Percentiles rank a stretch among this genome's conserved stretches.
Conservation (phyloP, 2,113 vertebrate genomes). For the Tachysurus fulvidraco region DNA sequence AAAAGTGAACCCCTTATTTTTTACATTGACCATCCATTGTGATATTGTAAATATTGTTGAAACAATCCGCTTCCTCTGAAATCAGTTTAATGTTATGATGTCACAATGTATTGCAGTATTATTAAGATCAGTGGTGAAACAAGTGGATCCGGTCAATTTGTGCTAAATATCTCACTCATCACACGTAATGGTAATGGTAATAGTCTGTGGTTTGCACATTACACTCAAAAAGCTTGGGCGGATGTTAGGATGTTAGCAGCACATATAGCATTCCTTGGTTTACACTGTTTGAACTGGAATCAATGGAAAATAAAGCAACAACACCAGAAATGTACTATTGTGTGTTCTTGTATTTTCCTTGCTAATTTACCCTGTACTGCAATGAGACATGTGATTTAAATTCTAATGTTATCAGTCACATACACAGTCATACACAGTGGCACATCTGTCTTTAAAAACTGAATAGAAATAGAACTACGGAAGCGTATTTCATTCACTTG, state of each 20-base stretch:
- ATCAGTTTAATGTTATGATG: slow-evolving; percentile 49
- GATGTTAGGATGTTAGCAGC: slow-evolving; percentile 53
- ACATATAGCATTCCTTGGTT: slow-evolving; percentile 47
- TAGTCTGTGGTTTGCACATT: slow-evolving; percentile 54
- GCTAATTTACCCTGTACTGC: neutral
- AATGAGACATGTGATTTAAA: neutral
- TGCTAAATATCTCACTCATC: slow-evolving; percentile 49
- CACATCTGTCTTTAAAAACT: too few relatives aligned
- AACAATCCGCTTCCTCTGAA: slow-evolving; percentile 42
- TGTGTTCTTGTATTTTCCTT: neutral
- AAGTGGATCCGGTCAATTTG: slow-evolving; percentile 50
- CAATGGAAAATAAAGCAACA: slow-evolving; percentile 54
- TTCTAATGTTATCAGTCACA: neutral
- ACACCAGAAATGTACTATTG: slow-evolving; percentile 28
- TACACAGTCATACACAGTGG: too few relatives aligned
- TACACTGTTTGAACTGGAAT: slow-evolving; percentile 57
- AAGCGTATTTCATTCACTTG: too few relatives aligned
- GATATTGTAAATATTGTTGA: slow-evolving; percentile 55
- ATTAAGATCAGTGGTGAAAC: slow-evolving; percentile 55
- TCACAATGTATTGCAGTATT: slow-evolving; percentile 53
- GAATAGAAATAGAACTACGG: too few relatives aligned
- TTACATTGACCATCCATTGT: slow-evolving; percentile 59
- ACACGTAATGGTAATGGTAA: slow-evolving; percentile 42
- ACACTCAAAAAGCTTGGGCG: slow-evolving; percentile 48
- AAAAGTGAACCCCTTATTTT: slow-evolving; percentile 59